Evolutionary conservation across 2,113 vertebrate genomes (phyloP).

Genomic region (Etheostoma spectabile): DNA sequence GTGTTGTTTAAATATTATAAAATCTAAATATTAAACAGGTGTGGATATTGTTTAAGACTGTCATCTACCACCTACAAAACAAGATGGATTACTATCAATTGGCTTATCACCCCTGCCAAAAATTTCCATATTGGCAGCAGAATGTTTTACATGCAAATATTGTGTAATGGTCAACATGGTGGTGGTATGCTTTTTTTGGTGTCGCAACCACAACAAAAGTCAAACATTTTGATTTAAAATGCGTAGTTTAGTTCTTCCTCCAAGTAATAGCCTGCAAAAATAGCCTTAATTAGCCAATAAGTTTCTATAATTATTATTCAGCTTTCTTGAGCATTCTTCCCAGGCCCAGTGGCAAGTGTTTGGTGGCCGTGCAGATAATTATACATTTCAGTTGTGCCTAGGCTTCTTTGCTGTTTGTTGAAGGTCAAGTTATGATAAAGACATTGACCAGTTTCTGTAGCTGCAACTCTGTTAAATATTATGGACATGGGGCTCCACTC

Average conservation of each 20-base stretch:
- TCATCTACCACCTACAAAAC: not conserved
- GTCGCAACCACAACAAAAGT: not conserved
- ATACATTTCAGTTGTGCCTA: not conserved
- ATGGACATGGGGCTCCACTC: conserved; percentile 5
- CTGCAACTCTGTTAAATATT: conserved; percentile 9
- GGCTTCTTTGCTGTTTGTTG: not conserved
- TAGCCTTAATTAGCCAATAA: not conserved
- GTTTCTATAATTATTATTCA: not conserved
- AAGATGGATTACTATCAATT: too few species aligned
- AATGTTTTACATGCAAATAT: too few species aligned
- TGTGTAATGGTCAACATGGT: not conserved
- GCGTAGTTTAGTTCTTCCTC: not conserved
- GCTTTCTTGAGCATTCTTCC: not conserved
- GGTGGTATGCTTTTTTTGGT: not conserved
- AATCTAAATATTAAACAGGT: too few species aligned
- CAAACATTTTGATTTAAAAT: not conserved
- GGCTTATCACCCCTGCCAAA: too few species aligned
- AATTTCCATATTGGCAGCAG: too few species aligned
- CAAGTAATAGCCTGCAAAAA: not conserved
- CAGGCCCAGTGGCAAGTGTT: not conserved
- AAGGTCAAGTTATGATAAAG: conserved; percentile 4
- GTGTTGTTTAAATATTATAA: too few species aligned
- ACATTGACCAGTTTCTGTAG: not conserved
- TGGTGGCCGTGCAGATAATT: not conserved
- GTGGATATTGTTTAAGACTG: too few species aligned